phyloP scores from a whole-genome alignment of 2,888 invertebrate genomes.

The Synergus laeviventris region DNA sequence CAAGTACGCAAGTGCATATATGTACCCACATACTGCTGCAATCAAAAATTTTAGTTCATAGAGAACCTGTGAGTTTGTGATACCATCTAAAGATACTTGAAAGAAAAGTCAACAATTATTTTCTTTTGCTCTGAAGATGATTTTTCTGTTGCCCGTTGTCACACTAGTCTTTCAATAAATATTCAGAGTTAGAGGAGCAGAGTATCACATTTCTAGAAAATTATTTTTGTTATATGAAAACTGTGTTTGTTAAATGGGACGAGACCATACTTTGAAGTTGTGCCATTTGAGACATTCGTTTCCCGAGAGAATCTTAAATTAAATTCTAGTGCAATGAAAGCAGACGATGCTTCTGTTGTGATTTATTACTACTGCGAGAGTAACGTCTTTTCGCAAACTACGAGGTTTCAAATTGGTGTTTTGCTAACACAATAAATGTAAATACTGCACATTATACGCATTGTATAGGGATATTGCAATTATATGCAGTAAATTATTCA shows the following conservation, averaged over 20 bases:
- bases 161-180: constrained; percentile 3
- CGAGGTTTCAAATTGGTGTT: constrained; percentile 28
- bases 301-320: constrained; percentile 35
- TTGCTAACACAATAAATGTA: neutral
- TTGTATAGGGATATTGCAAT: neutral
- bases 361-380: constrained; percentile 29
- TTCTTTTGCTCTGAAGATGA: neutral
- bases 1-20: neutral
- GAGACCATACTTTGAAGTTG: constrained; percentile 33
- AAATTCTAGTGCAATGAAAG: constrained; percentile 34
- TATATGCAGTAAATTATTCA: neutral
- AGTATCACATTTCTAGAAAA: neutral
- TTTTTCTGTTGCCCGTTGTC: neutral
- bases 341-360: constrained; percentile 33
- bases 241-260: neutral
- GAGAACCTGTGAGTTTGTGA: neutral
- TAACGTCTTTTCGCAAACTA: constrained; percentile 22
- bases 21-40: neutral
- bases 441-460: neutral
- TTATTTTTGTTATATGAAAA: constrained; percentile 2
- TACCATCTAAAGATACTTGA: neutral
- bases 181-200: neutral
- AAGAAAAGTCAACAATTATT: neutral
- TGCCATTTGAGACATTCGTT: constrained; percentile 31
- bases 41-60: neutral